Conservation (phyloP, 2,113 vertebrate species). For the Aleadryas rufinucha region DNA sequence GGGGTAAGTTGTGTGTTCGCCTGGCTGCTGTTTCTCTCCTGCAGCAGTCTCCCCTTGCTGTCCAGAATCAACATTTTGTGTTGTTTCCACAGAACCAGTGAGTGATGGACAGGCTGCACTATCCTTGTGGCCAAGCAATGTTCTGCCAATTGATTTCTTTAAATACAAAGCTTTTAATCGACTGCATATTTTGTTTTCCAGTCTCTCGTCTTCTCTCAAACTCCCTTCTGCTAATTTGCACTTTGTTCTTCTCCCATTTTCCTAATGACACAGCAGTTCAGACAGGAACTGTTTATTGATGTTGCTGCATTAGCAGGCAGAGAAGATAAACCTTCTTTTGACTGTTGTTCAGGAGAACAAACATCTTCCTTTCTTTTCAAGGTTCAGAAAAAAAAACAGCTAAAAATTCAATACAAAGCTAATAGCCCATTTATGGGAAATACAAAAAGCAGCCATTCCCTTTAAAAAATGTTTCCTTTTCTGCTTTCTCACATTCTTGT, state of each 20-base stretch:
- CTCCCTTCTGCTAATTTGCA: neutral
- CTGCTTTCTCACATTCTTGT: neutral
- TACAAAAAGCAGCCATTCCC: neutral
- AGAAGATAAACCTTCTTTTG: conserved; percentile 3
- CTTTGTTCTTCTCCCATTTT: conserved; percentile 40
- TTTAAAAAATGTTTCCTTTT: neutral
- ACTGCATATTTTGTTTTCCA: conserved; percentile 26
- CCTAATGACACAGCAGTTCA: conserved; percentile 57
- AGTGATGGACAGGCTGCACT: neutral
- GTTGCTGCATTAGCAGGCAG: conserved; percentile 23
- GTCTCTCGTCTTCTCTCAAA: neutral
- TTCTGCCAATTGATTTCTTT: conserved; percentile 47
- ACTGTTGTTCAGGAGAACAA: neutral
- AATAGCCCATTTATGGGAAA: neutral
- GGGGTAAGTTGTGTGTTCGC: neutral
- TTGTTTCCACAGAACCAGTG: neutral
- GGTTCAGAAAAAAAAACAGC: neutral
- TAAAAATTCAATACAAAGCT: neutral
- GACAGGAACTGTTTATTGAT: conserved; percentile 50
- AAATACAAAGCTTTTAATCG: conserved; percentile 56
- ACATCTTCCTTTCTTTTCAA: neutral
- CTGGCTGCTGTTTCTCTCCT: neutral
- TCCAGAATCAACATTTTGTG: neutral
- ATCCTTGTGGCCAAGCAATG: neutral
- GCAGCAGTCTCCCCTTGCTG: neutral